A percentile compares a stretch with the other conserved stretches of the same genome.
Conservation (phyloP, 1,140 invertebrate species). For the Ooceraea biroi region DNA sequence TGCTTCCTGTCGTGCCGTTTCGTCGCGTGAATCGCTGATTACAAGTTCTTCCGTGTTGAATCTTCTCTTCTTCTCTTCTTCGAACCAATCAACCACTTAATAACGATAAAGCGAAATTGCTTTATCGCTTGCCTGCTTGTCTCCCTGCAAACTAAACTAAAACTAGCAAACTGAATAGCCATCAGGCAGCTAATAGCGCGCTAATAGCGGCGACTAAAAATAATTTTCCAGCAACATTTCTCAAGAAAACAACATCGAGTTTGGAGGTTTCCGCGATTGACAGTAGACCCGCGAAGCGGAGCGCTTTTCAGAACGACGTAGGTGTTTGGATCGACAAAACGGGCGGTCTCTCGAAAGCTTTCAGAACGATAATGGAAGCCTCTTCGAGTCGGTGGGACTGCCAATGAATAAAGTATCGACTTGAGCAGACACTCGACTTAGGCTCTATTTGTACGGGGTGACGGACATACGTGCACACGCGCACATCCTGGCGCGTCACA, state of each 20-base stretch:
- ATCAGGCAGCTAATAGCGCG: neutral
- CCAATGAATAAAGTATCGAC: slow-evolving; percentile 60
- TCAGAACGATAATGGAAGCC: slow-evolving; percentile 59
- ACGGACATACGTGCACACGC: slow-evolving; percentile 24
- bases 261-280: slow-evolving; percentile 30
- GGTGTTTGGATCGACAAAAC: slow-evolving; percentile 54
- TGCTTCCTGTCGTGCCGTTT: slow-evolving; percentile 69
- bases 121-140: too few species aligned
- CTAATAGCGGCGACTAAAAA: neutral
- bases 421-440: slow-evolving; percentile 55
- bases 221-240: slow-evolving; percentile 19
- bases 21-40: slow-evolving; percentile 62
- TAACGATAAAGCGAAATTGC: slow-evolving; percentile 6
- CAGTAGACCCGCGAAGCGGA: slow-evolving; percentile 28
- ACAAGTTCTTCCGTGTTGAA: slow-evolving; percentile 54
- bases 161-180: too few species aligned
- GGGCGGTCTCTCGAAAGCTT: slow-evolving; percentile 41
- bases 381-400: slow-evolving; percentile 44
- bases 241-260: slow-evolving; percentile 31
- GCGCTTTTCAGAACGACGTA: slow-evolving; percentile 40
- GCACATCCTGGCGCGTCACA: slow-evolving; percentile 29
- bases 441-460: slow-evolving; percentile 50
- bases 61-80: slow-evolving; percentile 9
- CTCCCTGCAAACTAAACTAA: too few species aligned
- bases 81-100: neutral